Evolutionary conservation across 2,888 invertebrate species (phyloP).

Genomic region (Patella ulyssiponensis): DNA sequence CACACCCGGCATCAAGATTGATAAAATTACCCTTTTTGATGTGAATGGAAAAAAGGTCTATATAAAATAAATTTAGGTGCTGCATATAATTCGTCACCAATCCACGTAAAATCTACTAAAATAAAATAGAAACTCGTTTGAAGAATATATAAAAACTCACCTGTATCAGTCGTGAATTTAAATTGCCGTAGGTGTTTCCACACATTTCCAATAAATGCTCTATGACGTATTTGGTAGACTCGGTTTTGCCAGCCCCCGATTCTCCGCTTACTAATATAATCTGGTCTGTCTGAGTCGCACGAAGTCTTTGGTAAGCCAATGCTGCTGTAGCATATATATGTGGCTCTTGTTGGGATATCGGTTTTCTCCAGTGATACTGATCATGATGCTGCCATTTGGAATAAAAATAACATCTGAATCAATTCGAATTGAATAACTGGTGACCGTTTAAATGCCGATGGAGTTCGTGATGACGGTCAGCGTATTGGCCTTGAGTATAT

Average conservation of each 20-base stretch:
- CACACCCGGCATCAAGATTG: too few species aligned
- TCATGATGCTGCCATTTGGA: slow-evolving; percentile 14
- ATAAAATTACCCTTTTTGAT: too few species aligned
- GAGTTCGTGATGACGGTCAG: too few species aligned
- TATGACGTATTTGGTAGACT: slow-evolving; percentile 56
- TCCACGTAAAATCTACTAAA: too few species aligned
- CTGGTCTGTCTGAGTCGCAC: slow-evolving; percentile 23
- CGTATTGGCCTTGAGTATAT: too few species aligned
- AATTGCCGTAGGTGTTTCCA: slow-evolving; percentile 7
- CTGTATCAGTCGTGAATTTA: slow-evolving; percentile 33
- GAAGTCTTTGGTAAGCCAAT: slow-evolving; percentile 23
- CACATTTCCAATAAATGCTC: slow-evolving; percentile 50
- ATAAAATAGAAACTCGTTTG: too few species aligned
- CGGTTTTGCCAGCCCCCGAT: slow-evolving; percentile 68
- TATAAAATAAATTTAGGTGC: too few species aligned
- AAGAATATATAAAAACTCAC: slow-evolving; percentile 17
- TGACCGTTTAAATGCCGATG: too few species aligned
- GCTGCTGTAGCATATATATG: slow-evolving; percentile 33
- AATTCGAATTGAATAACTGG: too few species aligned
- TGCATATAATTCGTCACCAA: too few species aligned
- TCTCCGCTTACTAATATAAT: slow-evolving; percentile 58
- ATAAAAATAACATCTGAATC: too few species aligned
- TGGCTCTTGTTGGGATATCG: background rate
- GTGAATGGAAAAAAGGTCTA: too few species aligned
- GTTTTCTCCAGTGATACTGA: background rate